Evolutionary conservation across 1,140 invertebrate genomes (phyloP), one percentile per base, ranked within the genome.

Genomic region (Cylas formicarius): DNA sequence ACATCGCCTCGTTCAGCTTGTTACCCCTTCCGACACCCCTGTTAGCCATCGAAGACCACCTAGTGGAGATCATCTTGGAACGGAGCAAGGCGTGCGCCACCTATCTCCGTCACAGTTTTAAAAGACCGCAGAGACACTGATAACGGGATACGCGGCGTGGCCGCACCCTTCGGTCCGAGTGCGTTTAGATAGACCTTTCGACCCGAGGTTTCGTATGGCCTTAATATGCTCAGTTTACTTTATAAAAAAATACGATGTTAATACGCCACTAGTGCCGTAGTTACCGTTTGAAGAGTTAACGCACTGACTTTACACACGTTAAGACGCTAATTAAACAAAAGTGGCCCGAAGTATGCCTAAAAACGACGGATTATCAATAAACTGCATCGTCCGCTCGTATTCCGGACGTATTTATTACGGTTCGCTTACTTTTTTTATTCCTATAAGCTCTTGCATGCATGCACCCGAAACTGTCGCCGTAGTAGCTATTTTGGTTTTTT

Each of bases 31-130:
- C 65, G 38, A 56, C 63, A 44, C 67, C 67, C 37, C 61, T 71
- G 42, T 50, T 67, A 37, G 63, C 60, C 13, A 57, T 74, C 36
- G 71, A 74, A 59, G 68, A 64, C 40, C 70, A 72, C 43, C 65
- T 74, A 10, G 67, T 65, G 58, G 68, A 71, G 44, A 62, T 74
- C 52, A 72, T 74, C 52, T 60, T 65, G 40, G 62, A 72, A 44
- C 63, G 71, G 20, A 63, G 69, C 52, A 71, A 68, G 55, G 72
- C 72, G 23, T 74, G 72, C 57, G 68, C 67, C 36, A 59, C 55
- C 7, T 72, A 66, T 55, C 53, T 74, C 20, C 62, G 68, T 7
- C 63, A 71, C 48, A 69, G 69, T 52, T 57, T 70, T 46, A 66
- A 66, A 48, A 51, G 58, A 18, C 55, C 54, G 19, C 54, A 54